Percentiles rank a stretch among this genome's conserved stretches.
Evolutionary conservation across 2,888 invertebrate genomes (phyloP).

Genomic region (Cheilosia grossa): DNA sequence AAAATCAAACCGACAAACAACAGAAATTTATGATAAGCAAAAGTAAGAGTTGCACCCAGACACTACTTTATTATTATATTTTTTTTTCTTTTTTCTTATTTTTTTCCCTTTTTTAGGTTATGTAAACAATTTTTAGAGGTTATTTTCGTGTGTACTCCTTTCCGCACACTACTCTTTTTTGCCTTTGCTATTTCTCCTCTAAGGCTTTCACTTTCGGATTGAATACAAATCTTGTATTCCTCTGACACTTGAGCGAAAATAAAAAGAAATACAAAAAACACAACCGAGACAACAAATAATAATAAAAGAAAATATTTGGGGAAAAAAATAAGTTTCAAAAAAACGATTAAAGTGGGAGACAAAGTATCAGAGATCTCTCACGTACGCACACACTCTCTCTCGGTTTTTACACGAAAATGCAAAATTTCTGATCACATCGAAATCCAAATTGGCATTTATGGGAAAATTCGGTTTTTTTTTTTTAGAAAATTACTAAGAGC

Average conservation of each 20-base stretch:
- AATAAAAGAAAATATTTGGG: conserved; percentile 25
- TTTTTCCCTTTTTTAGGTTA: conserved; percentile 64
- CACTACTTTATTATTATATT: conserved; percentile 30
- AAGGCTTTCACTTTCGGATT: conserved; percentile 51
- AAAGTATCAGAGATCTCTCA: conserved; percentile 51
- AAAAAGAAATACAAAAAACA: conserved; percentile 25
- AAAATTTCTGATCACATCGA: conserved; percentile 68
- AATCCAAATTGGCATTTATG: conserved; percentile 70
- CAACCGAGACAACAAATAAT: conserved; percentile 37
- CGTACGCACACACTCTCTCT: conserved; percentile 61
- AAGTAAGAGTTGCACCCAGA: conserved; percentile 62
- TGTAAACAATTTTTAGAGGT: conserved; percentile 74
- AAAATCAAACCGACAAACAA: conserved; percentile 39
- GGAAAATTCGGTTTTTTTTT: conserved; percentile 33
- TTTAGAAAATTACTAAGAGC: conserved; percentile 42
- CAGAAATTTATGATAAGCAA: conserved; percentile 25
- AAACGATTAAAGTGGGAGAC: conserved; percentile 62
- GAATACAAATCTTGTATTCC: conserved; percentile 36
- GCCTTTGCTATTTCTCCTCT: conserved; percentile 52
- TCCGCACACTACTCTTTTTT: conserved; percentile 45
- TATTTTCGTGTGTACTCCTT: conserved; percentile 68
- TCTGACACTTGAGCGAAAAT: conserved; percentile 56
- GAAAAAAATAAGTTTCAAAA: conserved; percentile 22
- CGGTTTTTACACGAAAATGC: conserved; percentile 54
- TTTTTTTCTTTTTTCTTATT: conserved; percentile 17